A percentile compares a stretch with the other conserved stretches of the same genome.
Conservation (phyloP, 2,113 vertebrate genomes). For the Tragelaphus scriptus region DNA sequence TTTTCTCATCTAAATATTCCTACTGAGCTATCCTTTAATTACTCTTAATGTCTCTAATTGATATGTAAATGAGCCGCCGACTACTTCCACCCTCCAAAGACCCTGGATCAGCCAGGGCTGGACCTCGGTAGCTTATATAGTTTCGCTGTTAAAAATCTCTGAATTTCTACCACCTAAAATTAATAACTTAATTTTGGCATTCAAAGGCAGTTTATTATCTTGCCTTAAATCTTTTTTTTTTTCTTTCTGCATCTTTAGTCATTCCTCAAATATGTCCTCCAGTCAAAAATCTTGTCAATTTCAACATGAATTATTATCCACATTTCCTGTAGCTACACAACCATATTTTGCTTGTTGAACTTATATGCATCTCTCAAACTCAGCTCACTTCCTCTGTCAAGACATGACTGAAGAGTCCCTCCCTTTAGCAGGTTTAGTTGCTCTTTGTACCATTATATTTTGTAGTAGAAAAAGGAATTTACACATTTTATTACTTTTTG, state of each 20-base stretch:
- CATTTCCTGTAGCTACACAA: not conserved
- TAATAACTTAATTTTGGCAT: not conserved
- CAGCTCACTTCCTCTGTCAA: not conserved
- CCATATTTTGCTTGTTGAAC: not conserved
- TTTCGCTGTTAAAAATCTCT: not conserved
- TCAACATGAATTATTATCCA: not conserved
- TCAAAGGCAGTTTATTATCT: not conserved
- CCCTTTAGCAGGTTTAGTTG: not conserved
- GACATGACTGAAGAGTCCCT: not conserved
- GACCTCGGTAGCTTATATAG: not conserved
- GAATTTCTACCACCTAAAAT: not conserved
- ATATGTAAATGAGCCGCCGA: too few relatives aligned
- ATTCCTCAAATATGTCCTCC: not conserved
- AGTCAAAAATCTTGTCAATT: not conserved
- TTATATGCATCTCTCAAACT: not conserved
- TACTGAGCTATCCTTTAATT: too few relatives aligned
- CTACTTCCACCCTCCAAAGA: too few relatives aligned
- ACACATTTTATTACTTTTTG: not conserved
- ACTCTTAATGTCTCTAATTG: too few relatives aligned
- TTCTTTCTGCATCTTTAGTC: too few relatives aligned
- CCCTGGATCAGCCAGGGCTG: too few relatives aligned
- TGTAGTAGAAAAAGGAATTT: not conserved
- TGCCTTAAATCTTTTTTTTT: not conserved
- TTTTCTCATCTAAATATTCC: too few relatives aligned
- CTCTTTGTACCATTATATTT: not conserved